phyloP scores from a whole-genome alignment of 2,797 vertebrate species.

The Megaceryle alcyon region DNA sequence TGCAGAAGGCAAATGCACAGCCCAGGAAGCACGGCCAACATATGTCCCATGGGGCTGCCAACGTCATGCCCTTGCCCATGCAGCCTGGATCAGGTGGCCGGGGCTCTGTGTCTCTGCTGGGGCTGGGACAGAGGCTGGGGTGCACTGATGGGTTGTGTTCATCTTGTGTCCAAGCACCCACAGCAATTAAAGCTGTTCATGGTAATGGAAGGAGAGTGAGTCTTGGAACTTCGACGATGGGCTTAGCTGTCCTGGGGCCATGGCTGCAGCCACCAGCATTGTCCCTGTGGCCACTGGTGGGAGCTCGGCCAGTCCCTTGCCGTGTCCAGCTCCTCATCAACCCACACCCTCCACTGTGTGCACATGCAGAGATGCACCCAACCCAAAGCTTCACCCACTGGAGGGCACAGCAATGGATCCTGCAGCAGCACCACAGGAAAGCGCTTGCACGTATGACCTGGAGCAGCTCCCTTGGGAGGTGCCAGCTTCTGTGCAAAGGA shows the following conservation, averaged over 20 bases:
- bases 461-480: background rate
- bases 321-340: background rate
- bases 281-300: background rate
- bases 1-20: background rate
- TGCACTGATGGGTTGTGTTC: accelerated
- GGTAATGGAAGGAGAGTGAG: background rate
- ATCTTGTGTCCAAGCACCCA: background rate
- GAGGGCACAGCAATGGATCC: background rate
- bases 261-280: background rate
- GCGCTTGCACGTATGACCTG: too few species aligned
- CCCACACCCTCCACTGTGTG: background rate
- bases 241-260: background rate
- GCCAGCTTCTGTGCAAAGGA: background rate
- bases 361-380: accelerated
- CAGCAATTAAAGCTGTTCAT: constrained; percentile 37
- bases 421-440: too few species aligned
- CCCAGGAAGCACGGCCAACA: accelerated
- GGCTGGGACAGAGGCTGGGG: background rate
- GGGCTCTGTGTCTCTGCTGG: background rate
- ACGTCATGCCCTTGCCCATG: accelerated
- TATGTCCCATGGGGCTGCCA: accelerated
- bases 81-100: accelerated
- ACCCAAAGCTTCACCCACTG: background rate
- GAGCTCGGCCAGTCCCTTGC: background rate
- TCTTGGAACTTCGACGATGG: background rate